Conservation (phyloP, 2,797 vertebrate species). For the Neosalanx taihuensis region DNA sequence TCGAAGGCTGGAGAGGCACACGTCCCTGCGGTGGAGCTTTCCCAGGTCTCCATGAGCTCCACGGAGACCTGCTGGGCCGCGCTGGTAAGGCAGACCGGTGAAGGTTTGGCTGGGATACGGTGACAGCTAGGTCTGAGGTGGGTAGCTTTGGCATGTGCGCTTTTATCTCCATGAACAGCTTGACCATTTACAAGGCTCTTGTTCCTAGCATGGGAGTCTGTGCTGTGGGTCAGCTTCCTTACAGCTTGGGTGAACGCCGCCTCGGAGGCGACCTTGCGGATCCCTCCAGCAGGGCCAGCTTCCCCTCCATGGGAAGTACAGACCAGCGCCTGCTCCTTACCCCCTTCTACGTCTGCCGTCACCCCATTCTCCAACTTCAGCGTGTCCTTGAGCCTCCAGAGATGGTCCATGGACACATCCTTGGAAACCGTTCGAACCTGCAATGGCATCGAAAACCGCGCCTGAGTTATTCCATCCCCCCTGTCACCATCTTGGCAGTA, state of each 20-base stretch:
- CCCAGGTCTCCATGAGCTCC: slow-evolving; percentile 35
- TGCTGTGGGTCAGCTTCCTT: slow-evolving; percentile 51
- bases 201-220: slow-evolving; percentile 22
- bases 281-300: slow-evolving; percentile 21
- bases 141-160: neutral
- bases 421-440: slow-evolving; percentile 15
- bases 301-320: neutral
- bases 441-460: slow-evolving; percentile 36
- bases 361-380: slow-evolving; percentile 23
- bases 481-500: slow-evolving; percentile 28
- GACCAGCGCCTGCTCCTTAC: slow-evolving; percentile 33
- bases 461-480: slow-evolving; percentile 39
- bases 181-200: slow-evolving; percentile 4
- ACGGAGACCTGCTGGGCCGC: slow-evolving; percentile 47
- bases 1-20: slow-evolving; percentile 14
- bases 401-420: slow-evolving; percentile 29
- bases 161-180: neutral
- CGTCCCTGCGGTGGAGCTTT: slow-evolving; percentile 20
- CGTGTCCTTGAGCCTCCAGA: slow-evolving; percentile 20
- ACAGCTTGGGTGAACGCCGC: slow-evolving; percentile 55
- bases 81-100: slow-evolving; percentile 58
- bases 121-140: slow-evolving; percentile 3
- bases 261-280: slow-evolving; percentile 39
- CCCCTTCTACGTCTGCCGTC: slow-evolving; percentile 29
- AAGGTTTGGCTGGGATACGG: slow-evolving; percentile 36